These are phyloP conservation scores for Torymus aiolomorphi DNA, from an alignment of 2,888 invertebrate genomes.

Conservation along the genomic window DNA sequence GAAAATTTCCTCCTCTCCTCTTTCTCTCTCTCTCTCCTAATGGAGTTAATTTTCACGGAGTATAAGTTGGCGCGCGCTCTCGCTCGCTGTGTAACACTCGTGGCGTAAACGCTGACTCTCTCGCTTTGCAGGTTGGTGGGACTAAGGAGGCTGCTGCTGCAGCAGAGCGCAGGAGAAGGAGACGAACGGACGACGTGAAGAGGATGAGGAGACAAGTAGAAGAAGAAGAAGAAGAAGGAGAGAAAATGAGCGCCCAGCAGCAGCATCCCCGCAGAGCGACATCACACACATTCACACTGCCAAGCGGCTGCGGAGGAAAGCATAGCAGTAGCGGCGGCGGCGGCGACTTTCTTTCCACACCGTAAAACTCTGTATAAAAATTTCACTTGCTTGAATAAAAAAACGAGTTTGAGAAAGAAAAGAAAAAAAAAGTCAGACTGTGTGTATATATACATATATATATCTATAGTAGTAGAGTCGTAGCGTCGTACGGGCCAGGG, in stretches of 20 bases:
- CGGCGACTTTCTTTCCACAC: constrained; percentile 51
- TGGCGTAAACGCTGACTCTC: constrained; percentile 46
- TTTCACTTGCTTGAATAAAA: constrained; percentile 56
- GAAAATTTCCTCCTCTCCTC: constrained; percentile 9
- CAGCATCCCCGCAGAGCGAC: not conserved
- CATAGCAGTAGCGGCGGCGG: not conserved
- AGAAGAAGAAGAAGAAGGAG: not conserved
- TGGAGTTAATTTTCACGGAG: constrained; percentile 51
- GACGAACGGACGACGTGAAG: constrained; percentile 4
- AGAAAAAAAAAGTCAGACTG: constrained; percentile 13
- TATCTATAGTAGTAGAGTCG: no score
- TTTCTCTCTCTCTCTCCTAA: not conserved
- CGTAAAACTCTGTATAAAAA: constrained; percentile 56
- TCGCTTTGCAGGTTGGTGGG: constrained; percentile 54
- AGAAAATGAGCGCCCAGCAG: not conserved
- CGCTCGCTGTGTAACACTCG: constrained; percentile 9
- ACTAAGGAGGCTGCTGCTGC: constrained; percentile 32
- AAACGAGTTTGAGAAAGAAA: constrained; percentile 24
- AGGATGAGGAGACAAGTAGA: no score
- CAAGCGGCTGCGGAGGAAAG: no score
- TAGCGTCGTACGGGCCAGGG: no score
- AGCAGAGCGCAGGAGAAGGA: constrained; percentile 6
- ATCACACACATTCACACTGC: no score
- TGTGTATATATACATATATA: no score
- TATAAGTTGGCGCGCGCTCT: constrained; percentile 19